Percentiles rank a stretch among this genome's conserved stretches.
These are phyloP conservation scores for Venustaconcha ellipsiformis DNA, from an alignment of 1,140 invertebrate genomes.

Conservation along the genomic window DNA sequence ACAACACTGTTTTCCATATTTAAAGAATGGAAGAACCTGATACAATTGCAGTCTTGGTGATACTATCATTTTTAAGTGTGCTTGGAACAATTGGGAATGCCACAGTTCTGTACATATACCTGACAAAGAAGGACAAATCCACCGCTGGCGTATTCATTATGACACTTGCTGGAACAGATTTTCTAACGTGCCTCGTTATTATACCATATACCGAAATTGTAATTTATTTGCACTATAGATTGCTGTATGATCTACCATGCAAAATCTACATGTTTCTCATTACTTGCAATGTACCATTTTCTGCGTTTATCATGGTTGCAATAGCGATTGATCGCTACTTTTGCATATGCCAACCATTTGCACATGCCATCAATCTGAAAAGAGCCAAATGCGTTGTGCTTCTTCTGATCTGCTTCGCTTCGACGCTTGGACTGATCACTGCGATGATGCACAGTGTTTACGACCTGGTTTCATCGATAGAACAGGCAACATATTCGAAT, in stretches of 20 bases:
- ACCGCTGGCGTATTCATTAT: slow-evolving; percentile 66
- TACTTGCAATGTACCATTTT: slow-evolving; percentile 63
- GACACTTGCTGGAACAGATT: slow-evolving; percentile 62
- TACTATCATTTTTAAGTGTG: slow-evolving; percentile 54
- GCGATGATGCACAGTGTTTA: slow-evolving; percentile 44
- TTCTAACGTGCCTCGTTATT: slow-evolving; percentile 61
- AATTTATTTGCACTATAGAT: slow-evolving; percentile 45
- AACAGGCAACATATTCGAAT: no score
- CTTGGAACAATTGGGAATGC: slow-evolving; percentile 64
- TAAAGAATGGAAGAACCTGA: slow-evolving; percentile 7
- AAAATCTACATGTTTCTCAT: slow-evolving; percentile 66
- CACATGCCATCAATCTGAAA: slow-evolving; percentile 53
- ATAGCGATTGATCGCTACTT: slow-evolving; percentile 67
- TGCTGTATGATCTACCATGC: slow-evolving; percentile 60
- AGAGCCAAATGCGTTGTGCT: slow-evolving; percentile 57
- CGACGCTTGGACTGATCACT: slow-evolving; percentile 58
- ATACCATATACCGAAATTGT: slow-evolving; percentile 62
- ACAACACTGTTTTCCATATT: not conserved
- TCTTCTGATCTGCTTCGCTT: slow-evolving; percentile 48
- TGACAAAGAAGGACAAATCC: slow-evolving; percentile 59
- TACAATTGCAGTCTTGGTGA: slow-evolving; percentile 36
- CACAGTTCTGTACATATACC: slow-evolving; percentile 65
- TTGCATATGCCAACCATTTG: slow-evolving; percentile 67
- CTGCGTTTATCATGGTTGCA: slow-evolving; percentile 66
- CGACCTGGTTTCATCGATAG: no score